These are phyloP conservation scores for Metellina segmentata DNA, from an alignment of 2,888 invertebrate species.

Conservation along the genomic window DNA sequence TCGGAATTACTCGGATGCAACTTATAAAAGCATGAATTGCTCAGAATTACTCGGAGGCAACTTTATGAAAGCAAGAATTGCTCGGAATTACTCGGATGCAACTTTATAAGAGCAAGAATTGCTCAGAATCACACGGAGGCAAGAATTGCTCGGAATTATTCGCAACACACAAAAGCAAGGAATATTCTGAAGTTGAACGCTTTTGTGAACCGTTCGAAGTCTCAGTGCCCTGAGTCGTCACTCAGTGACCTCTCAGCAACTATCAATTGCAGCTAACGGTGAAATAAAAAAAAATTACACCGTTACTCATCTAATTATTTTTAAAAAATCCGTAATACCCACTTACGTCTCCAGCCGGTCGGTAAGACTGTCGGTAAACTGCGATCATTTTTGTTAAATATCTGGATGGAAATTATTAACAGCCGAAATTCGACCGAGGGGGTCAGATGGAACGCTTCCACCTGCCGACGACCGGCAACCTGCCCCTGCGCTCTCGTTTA, in stretches of 20 bases:
- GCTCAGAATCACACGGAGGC: too few relatives aligned
- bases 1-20: too few relatives aligned
- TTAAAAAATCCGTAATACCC: slow-evolving; percentile 15
- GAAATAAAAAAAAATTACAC: slow-evolving; percentile 18
- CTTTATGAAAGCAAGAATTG: too few relatives aligned
- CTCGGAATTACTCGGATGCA: too few relatives aligned
- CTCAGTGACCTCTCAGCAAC: not conserved
- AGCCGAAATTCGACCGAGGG: not conserved
- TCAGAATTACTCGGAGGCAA: too few relatives aligned
- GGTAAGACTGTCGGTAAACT: not conserved
- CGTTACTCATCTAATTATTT: slow-evolving; percentile 24
- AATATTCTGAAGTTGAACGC: too few relatives aligned
- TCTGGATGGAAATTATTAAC: slow-evolving; percentile 45
- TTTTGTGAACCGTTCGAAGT: too few relatives aligned
- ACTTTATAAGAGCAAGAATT: too few relatives aligned
- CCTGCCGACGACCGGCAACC: slow-evolving; percentile 57
- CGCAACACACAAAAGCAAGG: too few relatives aligned
- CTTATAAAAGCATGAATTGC: too few relatives aligned
- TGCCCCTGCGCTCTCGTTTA: slow-evolving; percentile 42
- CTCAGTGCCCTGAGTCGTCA: too few relatives aligned
- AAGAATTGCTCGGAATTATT: too few relatives aligned
- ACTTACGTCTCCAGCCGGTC: not conserved
- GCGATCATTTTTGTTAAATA: slow-evolving; percentile 21
- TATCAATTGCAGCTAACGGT: slow-evolving; percentile 6
- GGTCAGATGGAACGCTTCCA: slow-evolving; percentile 67